These are phyloP conservation scores for Eulithis prunata DNA, from an alignment of 2,888 invertebrate species.

Conservation along the genomic window DNA sequence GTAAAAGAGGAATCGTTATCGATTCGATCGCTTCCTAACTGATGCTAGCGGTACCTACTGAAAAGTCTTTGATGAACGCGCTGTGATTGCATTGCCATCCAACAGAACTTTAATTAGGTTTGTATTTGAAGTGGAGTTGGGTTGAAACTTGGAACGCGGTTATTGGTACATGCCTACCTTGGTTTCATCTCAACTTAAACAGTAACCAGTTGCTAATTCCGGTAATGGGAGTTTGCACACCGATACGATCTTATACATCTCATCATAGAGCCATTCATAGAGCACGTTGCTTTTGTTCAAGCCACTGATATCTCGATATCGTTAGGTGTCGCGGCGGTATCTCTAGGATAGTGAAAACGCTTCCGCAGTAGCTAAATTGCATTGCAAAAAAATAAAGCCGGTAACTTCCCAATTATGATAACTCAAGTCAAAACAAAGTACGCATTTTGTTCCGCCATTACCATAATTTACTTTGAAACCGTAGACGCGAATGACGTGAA, in stretches of 20 bases:
- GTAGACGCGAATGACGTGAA: slow-evolving; percentile 26
- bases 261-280: too few relatives aligned
- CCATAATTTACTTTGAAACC: slow-evolving; percentile 27
- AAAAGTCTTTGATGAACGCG: slow-evolving; percentile 18
- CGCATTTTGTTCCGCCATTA: slow-evolving; percentile 16
- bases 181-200: not conserved
- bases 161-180: not conserved
- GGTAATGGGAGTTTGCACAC: too few relatives aligned
- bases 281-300: too few relatives aligned
- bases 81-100: slow-evolving; percentile 18
- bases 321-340: too few relatives aligned
- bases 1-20: too few relatives aligned
- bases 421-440: slow-evolving; percentile 12
- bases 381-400: not conserved
- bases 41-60: not conserved
- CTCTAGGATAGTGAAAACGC: too few relatives aligned
- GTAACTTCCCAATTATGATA: not conserved
- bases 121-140: slow-evolving; percentile 17
- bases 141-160: not conserved
- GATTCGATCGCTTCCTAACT: too few relatives aligned
- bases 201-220: not conserved
- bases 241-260: too few relatives aligned
- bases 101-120: slow-evolving; percentile 24
- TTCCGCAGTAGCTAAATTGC: too few relatives aligned
- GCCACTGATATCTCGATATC: too few relatives aligned